Evolutionary conservation across 2,888 invertebrate genomes (phyloP), one percentile per base, ranked within the genome.

Genomic region (Chironomus riparius): DNA sequence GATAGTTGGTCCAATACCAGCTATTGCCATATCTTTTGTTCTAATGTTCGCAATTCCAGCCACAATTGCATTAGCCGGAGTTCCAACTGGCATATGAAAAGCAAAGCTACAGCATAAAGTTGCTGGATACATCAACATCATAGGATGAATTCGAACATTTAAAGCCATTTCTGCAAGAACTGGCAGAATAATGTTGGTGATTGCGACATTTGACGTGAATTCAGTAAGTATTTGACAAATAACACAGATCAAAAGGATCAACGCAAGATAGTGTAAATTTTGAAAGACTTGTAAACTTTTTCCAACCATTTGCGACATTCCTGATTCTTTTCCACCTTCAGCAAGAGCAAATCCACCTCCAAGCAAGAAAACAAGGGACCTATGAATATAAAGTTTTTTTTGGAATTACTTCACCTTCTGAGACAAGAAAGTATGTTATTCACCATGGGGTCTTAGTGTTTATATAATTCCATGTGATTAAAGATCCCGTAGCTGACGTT

Each of bases 41-140:
- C 88, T 89, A 84, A 94, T 93, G 79, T 90, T 89, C 2, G 92
- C 92, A 12, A 92, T 92, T 0, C 92, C 92, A 21, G 93, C 93
- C 0, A 93, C 95, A 77, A 98, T 93, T 3, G 97, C 97, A 84
- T 97, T 97, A 15, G 97, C 96, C 2, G 97, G 96, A 0, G 97
- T 97, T 70, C 95, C 96, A 13, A 97, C 96, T 0, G 96, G 97
- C 83, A 97, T 87, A 87, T 95, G 95, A 87, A 96, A 94, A 7
- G 93, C 95, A 86, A 95, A 95, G 75, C 95, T 95, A 82, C 95
- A 94, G 10, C 74, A 48, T 4, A 97, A 85, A 0, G 95, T 89
- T 0, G 94, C 94, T 0, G 97, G 95, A 79, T 96, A 86, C 90
- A 96, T 95, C 82, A 97, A 86, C 84, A 92, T 94, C 77, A 97